Percentiles rank a stretch among this genome's conserved stretches.
phyloP scores from a whole-genome alignment of 2,888 invertebrate species.

The Lucinisca nassula region DNA sequence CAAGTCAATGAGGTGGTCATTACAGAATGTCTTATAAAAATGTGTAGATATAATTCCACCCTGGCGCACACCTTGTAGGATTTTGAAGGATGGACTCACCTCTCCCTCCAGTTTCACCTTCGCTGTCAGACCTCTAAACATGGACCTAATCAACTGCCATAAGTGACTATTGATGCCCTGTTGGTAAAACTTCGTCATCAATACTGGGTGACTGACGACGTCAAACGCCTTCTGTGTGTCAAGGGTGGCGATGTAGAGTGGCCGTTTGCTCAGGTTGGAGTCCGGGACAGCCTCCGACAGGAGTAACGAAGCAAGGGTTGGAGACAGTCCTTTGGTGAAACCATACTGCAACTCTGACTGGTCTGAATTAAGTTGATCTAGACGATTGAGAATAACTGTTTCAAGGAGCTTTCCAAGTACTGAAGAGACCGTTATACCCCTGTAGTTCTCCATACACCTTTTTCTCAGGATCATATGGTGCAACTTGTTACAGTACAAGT shows the following conservation, averaged over 20 bases:
- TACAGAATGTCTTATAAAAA: slow-evolving; percentile 17
- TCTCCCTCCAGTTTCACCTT: slow-evolving; percentile 21
- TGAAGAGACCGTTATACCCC: not conserved
- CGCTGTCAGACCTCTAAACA: slow-evolving; percentile 16
- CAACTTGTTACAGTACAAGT: too few species aligned
- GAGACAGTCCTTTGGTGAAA: slow-evolving; percentile 2
- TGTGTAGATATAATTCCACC: slow-evolving; percentile 6
- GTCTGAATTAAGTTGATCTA: not conserved
- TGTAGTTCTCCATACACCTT: too few species aligned
- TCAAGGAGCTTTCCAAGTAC: not conserved
- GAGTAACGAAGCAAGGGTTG: not conserved
- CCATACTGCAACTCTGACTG: not conserved
- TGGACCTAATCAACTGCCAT: not conserved
- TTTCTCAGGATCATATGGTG: too few species aligned
- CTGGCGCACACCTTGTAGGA: slow-evolving; percentile 25
- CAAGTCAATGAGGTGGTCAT: not conserved
- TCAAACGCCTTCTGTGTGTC: slow-evolving; percentile 31
- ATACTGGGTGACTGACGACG: slow-evolving; percentile 2
- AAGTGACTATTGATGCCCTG: not conserved
- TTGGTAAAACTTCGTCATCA: slow-evolving; percentile 6
- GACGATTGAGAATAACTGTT: not conserved
- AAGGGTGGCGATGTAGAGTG: slow-evolving; percentile 11
- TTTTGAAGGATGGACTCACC: not conserved
- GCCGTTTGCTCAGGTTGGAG: not conserved
- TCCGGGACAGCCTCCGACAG: not conserved